Evolutionary conservation across 1,140 invertebrate genomes (phyloP), one percentile per base, ranked within the genome.

Genomic region (Physella acuta): DNA sequence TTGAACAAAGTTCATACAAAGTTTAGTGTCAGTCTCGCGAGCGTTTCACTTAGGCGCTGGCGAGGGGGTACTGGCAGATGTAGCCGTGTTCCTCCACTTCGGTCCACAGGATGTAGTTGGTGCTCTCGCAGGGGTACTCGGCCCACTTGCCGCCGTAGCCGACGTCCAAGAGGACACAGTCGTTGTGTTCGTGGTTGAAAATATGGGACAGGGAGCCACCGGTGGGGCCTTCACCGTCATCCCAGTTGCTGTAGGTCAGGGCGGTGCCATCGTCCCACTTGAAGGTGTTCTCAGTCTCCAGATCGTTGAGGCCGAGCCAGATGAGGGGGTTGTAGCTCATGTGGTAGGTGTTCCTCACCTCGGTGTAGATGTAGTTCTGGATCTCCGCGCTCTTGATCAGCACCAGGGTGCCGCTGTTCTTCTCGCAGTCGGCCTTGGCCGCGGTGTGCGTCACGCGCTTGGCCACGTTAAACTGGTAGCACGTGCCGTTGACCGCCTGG

Each of bases 251-350:
- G 17, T 61, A 34, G 5, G 36, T 34, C 1, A 61, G 36, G 24
- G 36, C 2, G 1, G 62, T 64, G 17, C 44, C 44, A 53, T 64
- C 62, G 16, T 52, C 62, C 62, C 62, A 64, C 2, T 51, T 28
- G 33, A 33, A 64, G 1, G 39, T 30, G 24, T 52, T 36, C 52
- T 64, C 62, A 8, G 1, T 30, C 11, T 5, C 28, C 11, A 17
- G 28, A 49, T 64, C 62, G 28, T 31, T 64, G 2, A 64, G 49
- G 8, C 62, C 62, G 36, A 64, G 49, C 62, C 62, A 64, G 4
- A 56, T 4, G 34, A 64, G 28, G 4, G 1, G 8, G 39, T 44
- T 20, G 39, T 44, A 44, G 20, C 8, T 11, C 8, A 11, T 20
- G 8, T 20, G 8, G 39, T 44, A 44, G 20, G 8, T 20, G 39